Conservation (phyloP, 2,888 invertebrate genomes). For the Dasypolia templi region DNA sequence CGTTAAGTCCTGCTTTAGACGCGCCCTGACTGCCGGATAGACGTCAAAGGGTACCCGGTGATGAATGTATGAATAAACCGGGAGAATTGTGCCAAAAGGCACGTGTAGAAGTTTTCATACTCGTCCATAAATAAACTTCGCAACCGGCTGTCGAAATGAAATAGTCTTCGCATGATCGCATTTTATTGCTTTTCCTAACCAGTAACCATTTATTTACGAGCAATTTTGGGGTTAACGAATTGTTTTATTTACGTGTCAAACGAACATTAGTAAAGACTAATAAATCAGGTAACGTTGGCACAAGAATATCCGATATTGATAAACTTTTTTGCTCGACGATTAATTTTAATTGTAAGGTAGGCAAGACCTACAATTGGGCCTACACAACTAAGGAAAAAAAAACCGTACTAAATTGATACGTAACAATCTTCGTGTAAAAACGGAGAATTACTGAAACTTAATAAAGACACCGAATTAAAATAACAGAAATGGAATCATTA, state of each 20-base stretch:
- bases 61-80: neutral
- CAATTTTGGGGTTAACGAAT: conserved; percentile 32
- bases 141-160: conserved; percentile 1
- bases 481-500: neutral
- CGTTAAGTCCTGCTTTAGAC: neutral
- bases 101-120: neutral
- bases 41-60: neutral
- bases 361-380: neutral
- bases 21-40: neutral
- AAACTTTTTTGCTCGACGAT: conserved; percentile 20
- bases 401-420: neutral
- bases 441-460: neutral
- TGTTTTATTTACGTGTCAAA: conserved; percentile 53
- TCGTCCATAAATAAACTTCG: neutral
- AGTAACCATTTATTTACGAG: conserved; percentile 28
- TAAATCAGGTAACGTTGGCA: conserved; percentile 39
- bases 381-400: neutral
- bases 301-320: conserved; percentile 29
- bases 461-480: neutral
- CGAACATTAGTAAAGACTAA: conserved; percentile 33
- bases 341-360: conserved; percentile 14
- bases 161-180: conserved; percentile 40
- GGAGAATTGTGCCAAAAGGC: too few relatives aligned
- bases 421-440: neutral
- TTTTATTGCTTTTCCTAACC: conserved; percentile 49